Conservation (phyloP, 2,113 vertebrate species). For the Fukomys damarensis region DNA sequence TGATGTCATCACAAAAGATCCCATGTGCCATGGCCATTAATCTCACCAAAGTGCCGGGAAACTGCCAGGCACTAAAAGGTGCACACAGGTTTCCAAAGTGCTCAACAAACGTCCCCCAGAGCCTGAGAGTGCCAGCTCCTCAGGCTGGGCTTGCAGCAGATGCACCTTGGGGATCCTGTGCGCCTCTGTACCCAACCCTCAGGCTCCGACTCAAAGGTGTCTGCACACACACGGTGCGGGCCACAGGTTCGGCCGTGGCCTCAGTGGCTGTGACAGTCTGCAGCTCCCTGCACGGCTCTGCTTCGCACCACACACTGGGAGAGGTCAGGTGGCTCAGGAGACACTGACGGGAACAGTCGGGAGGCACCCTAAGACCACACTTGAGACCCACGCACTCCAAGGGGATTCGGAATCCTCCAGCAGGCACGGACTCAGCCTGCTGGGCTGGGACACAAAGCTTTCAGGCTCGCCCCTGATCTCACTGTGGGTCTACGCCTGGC, state of each 20-base stretch:
- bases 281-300: fast-evolving
- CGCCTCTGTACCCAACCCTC: not conserved
- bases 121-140: not conserved
- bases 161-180: not conserved
- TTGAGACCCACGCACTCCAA: not conserved
- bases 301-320: not conserved
- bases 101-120: not conserved
- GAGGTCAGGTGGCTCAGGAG: not conserved
- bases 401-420: not conserved
- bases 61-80: not conserved
- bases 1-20: not conserved
- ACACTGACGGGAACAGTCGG: not conserved
- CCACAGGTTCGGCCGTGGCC: fast-evolving
- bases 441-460: not conserved
- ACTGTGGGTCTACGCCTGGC: not conserved
- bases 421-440: not conserved
- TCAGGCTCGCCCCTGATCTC: not conserved
- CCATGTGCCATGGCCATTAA: not conserved
- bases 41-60: not conserved
- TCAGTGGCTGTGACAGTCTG: too few relatives aligned
- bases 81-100: constrained; percentile 20
- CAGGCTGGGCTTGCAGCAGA: not conserved
- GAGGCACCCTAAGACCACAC: not conserved
- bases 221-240: not conserved
- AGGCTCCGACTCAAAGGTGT: not conserved